Conservation (phyloP, 1,140 invertebrate genomes). For the Procambarus virginalis region DNA sequence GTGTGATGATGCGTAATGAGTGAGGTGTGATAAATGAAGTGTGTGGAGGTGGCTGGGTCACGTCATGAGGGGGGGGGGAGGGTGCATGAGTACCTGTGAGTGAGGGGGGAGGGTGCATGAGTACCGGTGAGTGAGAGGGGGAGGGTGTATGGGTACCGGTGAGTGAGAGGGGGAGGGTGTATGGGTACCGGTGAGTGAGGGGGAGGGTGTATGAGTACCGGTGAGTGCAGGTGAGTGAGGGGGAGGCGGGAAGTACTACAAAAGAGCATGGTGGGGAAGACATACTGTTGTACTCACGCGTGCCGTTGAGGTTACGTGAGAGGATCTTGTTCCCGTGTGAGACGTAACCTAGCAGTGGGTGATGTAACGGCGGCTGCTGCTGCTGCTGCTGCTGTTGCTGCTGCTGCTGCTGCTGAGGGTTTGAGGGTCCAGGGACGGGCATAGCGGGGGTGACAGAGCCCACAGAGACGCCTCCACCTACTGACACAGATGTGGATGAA, state of each 20-base stretch:
- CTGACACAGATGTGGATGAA: neutral
- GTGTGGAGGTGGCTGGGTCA: too few relatives aligned
- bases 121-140: neutral
- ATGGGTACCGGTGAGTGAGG: neutral
- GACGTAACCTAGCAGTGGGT: slow-evolving; percentile 68
- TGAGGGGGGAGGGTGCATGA: neutral
- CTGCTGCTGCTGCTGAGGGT: slow-evolving; percentile 3
- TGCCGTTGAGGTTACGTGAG: slow-evolving; percentile 77
- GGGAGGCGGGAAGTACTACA: neutral
- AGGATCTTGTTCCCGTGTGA: slow-evolving; percentile 74
- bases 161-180: neutral
- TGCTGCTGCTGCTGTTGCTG: neutral
- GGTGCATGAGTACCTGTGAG: neutral
- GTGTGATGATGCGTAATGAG: too few relatives aligned
- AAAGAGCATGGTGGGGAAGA: neutral
- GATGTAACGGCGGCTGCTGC: slow-evolving; percentile 36
- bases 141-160: too few relatives aligned
- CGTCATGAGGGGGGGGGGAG: neutral
- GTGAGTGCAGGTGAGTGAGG: too few relatives aligned
- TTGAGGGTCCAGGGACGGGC: slow-evolving; percentile 59
- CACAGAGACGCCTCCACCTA: neutral
- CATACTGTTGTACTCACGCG: slow-evolving; percentile 73
- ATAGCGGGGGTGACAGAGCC: slow-evolving; percentile 50
- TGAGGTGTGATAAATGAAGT: too few relatives aligned
- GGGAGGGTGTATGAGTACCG: too few relatives aligned